A percentile compares a stretch with the other conserved stretches of the same genome.
phyloP scores from a whole-genome alignment of 2,888 invertebrate species.

The Ectemnius cavifrons region DNA sequence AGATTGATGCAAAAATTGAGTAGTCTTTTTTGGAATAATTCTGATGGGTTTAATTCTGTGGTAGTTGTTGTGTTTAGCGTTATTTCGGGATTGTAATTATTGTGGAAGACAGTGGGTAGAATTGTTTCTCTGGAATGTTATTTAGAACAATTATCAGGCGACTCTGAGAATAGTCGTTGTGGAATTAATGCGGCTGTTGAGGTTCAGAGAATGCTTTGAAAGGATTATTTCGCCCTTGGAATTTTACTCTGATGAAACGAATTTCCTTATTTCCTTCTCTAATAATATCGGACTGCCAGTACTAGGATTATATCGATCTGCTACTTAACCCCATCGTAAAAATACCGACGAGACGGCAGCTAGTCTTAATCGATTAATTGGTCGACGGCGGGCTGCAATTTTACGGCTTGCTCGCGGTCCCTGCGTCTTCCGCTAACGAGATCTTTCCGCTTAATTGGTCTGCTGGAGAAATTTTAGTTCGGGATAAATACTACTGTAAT shows the following conservation, averaged over 20 bases:
- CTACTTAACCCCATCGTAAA: neutral
- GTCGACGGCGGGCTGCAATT: neutral
- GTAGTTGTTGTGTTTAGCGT: no score
- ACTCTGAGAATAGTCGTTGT: neutral
- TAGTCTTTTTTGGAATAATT: no score
- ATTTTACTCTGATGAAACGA: neutral
- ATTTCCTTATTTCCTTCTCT: conserved; percentile 1
- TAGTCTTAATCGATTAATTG: neutral
- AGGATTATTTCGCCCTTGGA: neutral
- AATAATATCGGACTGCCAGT: neutral
- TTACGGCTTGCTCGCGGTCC: neutral
- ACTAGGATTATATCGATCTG: neutral
- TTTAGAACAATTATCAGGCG: no score
- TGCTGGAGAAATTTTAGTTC: neutral
- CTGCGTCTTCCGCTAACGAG: neutral
- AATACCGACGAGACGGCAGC: neutral
- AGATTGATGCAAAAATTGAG: no score
- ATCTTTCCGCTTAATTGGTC: neutral
- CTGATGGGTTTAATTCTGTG: no score
- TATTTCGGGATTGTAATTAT: no score
- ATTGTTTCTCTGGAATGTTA: no score
- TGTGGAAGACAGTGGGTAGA: no score
- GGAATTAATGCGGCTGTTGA: neutral
- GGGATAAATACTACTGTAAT: conserved; percentile 4
- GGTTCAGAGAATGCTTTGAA: neutral